Evolutionary conservation across 2,797 vertebrate genomes (phyloP), one percentile per base, ranked within the genome.

Genomic region (Peromyscus melanophrys): DNA sequence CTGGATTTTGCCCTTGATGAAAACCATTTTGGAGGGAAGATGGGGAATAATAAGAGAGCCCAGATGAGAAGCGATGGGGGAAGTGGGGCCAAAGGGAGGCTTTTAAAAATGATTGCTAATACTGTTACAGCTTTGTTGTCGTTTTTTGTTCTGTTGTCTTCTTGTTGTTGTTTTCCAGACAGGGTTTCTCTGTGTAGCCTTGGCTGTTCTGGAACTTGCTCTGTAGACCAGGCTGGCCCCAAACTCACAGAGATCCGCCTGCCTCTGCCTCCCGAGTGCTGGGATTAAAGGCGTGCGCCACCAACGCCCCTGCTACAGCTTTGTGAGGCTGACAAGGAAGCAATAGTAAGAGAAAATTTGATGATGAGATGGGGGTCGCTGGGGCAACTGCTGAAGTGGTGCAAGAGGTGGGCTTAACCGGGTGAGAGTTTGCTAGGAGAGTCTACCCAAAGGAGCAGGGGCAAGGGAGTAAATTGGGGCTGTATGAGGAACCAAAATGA

Each of bases 11-110:
- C 23, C 23, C 65, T 49, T 81, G 76, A 77, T 19, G 78, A 85
- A 97, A 83, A 52, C 11, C n/a, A 73, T 59, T 75, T 88, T 52
- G 78, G 52, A 86, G 69, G 31, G 88, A 92, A 31, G 77, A 61
- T 61, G 25, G 57, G 27, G 5, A 76, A 46, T 11, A 65, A 34
- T 63, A 73, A 4, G 1, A 96, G 49, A 27, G 49, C 65, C 93
- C 31, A 67, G 61, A 21, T 23, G 55, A 91, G 40, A 97, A 52
- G 25, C 46, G 52, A 2, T 71, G 43, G 57, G 61, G 67, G 25
- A 82, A 89, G 34, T 7, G 9, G 37, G 14, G 37, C 61, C 61
- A 7, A 78, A 4, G 55, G 55, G 80, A 87, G 65, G 29, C 27
- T 29, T 71, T 83, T 52, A 19, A 43, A 25, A 27, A 61, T 63